Conservation (phyloP, 2,113 vertebrate genomes). For the Melospiza georgiana region DNA sequence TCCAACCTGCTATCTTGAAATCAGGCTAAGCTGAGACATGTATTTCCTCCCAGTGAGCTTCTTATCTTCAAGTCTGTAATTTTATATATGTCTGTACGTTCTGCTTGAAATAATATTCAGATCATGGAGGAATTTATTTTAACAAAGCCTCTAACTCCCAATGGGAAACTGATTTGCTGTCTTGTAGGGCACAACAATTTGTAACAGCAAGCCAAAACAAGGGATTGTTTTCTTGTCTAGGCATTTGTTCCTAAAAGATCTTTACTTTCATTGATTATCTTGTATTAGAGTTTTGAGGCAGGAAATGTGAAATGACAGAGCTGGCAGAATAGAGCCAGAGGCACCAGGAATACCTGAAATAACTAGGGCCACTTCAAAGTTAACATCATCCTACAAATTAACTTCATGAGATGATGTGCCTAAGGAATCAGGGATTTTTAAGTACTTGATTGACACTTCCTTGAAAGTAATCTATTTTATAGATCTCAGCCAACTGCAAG, state of each 20-base stretch:
- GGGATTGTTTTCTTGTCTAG: background rate
- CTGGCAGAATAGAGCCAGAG: background rate
- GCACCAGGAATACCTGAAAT: background rate
- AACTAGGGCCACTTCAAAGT: background rate
- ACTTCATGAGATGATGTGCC: background rate
- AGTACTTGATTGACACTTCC: constrained; percentile 1
- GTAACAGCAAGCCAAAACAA: background rate
- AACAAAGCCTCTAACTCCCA: background rate
- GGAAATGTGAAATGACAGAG: background rate
- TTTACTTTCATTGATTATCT: background rate
- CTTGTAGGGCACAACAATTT: background rate
- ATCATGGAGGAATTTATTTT: background rate
- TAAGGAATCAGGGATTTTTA: constrained; percentile 6
- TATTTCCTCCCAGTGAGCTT: background rate
- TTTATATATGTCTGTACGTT: background rate
- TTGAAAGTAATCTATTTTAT: constrained; percentile 16
- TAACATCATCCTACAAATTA: background rate
- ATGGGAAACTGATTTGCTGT: background rate
- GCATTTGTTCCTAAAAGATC: background rate
- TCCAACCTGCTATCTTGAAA: background rate
- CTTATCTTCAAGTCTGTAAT: background rate
- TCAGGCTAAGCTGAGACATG: background rate
- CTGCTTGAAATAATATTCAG: background rate
- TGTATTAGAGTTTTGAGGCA: background rate
- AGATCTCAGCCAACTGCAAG: background rate